Base-by-base conservation (phyloP, 2,113 vertebrate genomes). In the Cynoglossus semilaevis region DNA sequence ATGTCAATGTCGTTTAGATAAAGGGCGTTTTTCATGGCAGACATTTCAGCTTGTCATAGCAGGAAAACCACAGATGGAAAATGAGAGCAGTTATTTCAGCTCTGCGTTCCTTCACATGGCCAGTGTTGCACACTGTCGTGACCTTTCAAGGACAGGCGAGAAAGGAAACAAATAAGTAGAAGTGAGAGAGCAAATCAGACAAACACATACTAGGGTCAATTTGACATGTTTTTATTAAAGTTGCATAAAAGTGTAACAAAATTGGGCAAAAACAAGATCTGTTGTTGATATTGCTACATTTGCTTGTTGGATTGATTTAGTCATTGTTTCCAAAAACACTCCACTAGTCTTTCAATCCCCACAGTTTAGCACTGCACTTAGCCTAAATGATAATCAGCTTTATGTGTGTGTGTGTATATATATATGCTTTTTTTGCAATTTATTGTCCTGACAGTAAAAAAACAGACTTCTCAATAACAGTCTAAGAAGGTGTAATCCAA, bases 211-310 rank as follows among this genome's bases (percentile, higher is more conserved):
- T 9, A n/a, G n/a, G n/a, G 48, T 70, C 50, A 14, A 52, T 89
- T 91, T 79, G 52, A 80, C 66, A 84, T 81, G 50, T 90, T 91
- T 91, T 91, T 91, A 91, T 92, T 91, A 90, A 92, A 92, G 88
- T 91, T 92, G 88, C 89, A 92, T 91, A 91, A 91, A 91, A 91
- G 84, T 90, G 87, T 90, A 91, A 92, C 88, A 92, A 90, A 89
- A 90, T 74, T 85, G 84, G 85, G 81, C 80, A 86, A 90, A 87
- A 89, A 82, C 77, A 87, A 85, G 62, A 88, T 76, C 85, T 83
- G 78, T 83, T 83, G 77, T 87, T 85, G 83, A 84, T 91, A 91
- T 90, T 91, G 90, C 90, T 92, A 91, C 87, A 88, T 89, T 81
- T 81, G 69, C 80, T 82, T 74, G 79, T 86, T 80, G 68, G 62